Evolutionary conservation across 2,888 invertebrate species (phyloP).

Genomic region (Cheilosia variabilis): DNA sequence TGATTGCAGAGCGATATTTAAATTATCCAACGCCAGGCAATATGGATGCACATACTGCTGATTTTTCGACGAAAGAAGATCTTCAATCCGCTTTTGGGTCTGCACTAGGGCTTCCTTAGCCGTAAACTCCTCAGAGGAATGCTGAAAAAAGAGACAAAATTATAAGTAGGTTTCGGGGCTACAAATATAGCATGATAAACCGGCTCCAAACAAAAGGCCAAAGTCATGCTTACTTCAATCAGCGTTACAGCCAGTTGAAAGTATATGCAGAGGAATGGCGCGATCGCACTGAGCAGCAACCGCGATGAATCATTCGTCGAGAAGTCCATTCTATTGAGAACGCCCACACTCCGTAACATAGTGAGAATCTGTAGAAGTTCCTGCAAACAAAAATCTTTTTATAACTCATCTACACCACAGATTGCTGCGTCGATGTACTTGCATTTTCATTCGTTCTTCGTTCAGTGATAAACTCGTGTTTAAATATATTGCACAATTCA

Average conservation of each 20-base stretch:
- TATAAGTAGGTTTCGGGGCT: not conserved
- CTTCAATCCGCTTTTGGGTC: constrained; percentile 87
- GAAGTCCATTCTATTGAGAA: constrained; percentile 80
- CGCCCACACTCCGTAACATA: constrained; percentile 80
- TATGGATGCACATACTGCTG: constrained; percentile 87
- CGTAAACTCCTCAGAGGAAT: constrained; percentile 80
- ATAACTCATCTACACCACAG: not conserved
- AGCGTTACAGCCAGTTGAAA: constrained; percentile 85
- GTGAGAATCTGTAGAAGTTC: constrained; percentile 84
- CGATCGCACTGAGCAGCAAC: constrained; percentile 86
- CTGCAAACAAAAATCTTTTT: constrained; percentile 77
- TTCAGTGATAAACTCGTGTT: constrained; percentile 87
- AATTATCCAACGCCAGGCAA: constrained; percentile 89
- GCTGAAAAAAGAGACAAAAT: constrained; percentile 67
- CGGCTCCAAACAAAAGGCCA: no score
- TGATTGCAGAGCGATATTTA: constrained; percentile 85
- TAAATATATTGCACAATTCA: constrained; percentile 85
- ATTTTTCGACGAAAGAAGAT: constrained; percentile 81
- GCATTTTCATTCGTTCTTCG: constrained; percentile 85
- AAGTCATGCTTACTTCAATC: constrained; percentile 83
- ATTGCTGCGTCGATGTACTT: constrained; percentile 16
- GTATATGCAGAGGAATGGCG: constrained; percentile 87
- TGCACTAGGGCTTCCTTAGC: constrained; percentile 85
- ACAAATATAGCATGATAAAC: no score
- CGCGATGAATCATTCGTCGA: constrained; percentile 80